These are phyloP conservation scores for Atractosteus spatula DNA, from an alignment of 2,113 vertebrate species.

Conservation along the genomic window DNA sequence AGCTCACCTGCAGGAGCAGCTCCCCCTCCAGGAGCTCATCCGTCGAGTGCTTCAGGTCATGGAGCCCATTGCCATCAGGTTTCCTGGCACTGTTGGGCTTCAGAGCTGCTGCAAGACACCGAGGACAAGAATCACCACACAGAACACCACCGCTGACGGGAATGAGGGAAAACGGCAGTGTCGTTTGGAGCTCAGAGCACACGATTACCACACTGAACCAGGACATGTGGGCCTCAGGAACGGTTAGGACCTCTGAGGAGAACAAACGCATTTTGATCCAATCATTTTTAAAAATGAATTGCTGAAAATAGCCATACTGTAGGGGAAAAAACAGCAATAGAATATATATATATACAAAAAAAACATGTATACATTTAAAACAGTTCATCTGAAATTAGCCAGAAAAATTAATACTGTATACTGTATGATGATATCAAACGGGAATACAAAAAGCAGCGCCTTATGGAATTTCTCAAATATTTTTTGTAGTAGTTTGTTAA, in stretches of 20 bases:
- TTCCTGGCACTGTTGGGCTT: conserved; percentile 51
- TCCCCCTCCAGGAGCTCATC: conserved; percentile 70
- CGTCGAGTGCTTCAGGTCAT: conserved; percentile 47
- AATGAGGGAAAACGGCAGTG: conserved; percentile 7
- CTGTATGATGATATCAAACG: too few species aligned
- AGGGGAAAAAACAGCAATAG: too few species aligned
- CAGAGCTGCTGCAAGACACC: conserved; percentile 60
- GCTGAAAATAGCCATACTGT: too few species aligned
- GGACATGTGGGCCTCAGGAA: neutral
- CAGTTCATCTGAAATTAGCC: too few species aligned
- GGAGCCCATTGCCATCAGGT: conserved; percentile 55
- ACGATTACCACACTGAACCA: too few species aligned
- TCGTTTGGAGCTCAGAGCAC: too few species aligned
- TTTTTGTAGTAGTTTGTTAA: too few species aligned
- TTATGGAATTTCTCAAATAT: too few species aligned
- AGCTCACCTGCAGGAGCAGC: conserved; percentile 70
- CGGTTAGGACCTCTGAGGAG: neutral
- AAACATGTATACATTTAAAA: too few species aligned
- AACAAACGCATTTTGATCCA: neutral
- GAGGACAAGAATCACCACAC: conserved; percentile 17
- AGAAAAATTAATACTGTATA: too few species aligned
- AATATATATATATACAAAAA: too few species aligned
- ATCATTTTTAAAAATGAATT: neutral
- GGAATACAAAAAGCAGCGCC: too few species aligned
- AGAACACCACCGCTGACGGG: neutral